Conservation (phyloP, 2,113 vertebrate species). For the Leptocoma aspasia region DNA sequence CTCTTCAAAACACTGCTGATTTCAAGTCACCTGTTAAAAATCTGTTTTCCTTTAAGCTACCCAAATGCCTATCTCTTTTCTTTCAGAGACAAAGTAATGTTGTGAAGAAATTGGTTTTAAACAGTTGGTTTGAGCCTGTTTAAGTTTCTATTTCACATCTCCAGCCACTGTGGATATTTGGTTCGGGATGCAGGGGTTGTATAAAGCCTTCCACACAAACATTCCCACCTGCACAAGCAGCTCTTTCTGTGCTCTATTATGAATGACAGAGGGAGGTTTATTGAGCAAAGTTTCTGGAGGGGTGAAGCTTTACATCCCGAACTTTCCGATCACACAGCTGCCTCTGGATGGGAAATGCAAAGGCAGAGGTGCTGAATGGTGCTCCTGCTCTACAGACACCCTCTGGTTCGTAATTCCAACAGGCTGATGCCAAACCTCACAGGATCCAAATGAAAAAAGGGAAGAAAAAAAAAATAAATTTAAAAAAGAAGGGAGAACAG, state of each 20-base stretch:
- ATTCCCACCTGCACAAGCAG: neutral
- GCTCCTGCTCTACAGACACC: neutral
- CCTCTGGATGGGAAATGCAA: neutral
- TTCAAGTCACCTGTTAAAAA: neutral
- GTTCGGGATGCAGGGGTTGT: neutral
- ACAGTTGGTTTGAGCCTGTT: neutral
- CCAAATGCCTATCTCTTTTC: neutral
- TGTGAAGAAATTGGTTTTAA: neutral
- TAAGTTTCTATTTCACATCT: neutral
- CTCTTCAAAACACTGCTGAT: neutral
- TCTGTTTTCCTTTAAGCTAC: neutral
- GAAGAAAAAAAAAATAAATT: neutral
- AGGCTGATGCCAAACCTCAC: neutral
- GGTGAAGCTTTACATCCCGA: neutral
- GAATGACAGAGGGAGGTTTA: neutral
- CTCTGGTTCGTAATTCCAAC: neutral
- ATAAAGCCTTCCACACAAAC: neutral
- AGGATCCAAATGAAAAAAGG: neutral
- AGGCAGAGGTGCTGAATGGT: neutral
- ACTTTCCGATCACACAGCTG: neutral
- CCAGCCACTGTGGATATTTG: neutral
- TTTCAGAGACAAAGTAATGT: neutral
- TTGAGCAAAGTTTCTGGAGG: neutral
- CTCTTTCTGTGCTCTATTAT: neutral
- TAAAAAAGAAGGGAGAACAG: neutral